Conservation (phyloP, 2,113 vertebrate genomes). For the Lamprotornis superbus region DNA sequence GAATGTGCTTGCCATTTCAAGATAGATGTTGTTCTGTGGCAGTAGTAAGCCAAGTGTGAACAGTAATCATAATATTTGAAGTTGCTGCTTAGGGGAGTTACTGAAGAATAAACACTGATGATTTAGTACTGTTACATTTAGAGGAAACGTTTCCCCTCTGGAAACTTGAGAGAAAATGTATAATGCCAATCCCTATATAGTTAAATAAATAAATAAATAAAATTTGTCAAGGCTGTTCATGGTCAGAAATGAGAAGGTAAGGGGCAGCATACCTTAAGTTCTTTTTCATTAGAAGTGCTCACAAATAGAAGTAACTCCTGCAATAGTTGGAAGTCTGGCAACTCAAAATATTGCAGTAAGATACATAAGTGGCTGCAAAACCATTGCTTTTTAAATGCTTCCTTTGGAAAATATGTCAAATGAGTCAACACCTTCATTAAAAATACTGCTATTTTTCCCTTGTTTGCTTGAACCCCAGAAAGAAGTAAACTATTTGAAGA, state of each 20-base stretch:
- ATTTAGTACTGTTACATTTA: neutral
- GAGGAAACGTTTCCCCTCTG: neutral
- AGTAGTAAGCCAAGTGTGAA: neutral
- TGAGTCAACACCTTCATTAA: neutral
- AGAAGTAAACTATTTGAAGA: neutral
- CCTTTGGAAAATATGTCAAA: neutral
- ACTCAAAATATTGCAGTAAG: neutral
- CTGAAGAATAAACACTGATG: neutral
- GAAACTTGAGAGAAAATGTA: neutral
- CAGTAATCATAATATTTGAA: neutral
- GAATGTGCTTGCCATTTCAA: neutral
- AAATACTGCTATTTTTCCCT: neutral
- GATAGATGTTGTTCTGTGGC: neutral
- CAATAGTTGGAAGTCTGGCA: neutral
- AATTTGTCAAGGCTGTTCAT: neutral
- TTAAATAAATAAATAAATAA: neutral
- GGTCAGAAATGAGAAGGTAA: neutral
- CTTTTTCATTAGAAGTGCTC: neutral
- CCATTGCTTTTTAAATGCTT: neutral
- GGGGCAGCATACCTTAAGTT: neutral
- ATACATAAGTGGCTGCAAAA: neutral
- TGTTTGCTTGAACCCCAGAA: neutral
- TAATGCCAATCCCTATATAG: neutral
- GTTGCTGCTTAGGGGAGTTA: neutral
- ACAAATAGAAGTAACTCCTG: neutral